Conservation (phyloP, 2,113 vertebrate genomes). For the Dasyornis broadbenti region DNA sequence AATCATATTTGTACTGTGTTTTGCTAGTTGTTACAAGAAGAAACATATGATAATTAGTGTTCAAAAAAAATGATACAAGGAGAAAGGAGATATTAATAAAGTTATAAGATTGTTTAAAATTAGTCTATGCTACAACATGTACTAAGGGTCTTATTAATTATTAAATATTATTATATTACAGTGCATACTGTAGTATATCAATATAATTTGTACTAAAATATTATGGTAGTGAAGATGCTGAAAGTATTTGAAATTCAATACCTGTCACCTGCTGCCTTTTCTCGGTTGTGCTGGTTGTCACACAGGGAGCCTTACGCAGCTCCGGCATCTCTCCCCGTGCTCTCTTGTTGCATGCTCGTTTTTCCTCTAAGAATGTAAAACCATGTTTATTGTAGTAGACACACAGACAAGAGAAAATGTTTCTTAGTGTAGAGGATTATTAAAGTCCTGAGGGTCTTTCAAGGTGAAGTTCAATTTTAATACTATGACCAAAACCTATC, state of each 20-base stretch:
- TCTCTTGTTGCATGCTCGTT: fast-evolving
- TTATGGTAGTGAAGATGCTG: not conserved
- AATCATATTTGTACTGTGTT: not conserved
- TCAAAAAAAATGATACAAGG: not conserved
- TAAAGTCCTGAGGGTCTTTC: not conserved
- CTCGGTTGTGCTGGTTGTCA: not conserved
- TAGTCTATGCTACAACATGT: not conserved
- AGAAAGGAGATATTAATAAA: not conserved
- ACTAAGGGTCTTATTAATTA: not conserved
- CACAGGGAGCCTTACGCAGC: fast-evolving
- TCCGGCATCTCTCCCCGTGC: fast-evolving
- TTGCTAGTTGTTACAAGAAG: not conserved
- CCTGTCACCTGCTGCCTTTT: not conserved
- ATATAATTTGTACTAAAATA: not conserved
- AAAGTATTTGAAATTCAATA: not conserved
- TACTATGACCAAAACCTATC: not conserved
- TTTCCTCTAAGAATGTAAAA: not conserved
- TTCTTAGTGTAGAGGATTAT: not conserved
- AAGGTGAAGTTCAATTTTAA: not conserved
- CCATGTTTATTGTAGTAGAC: not conserved
- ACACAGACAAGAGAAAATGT: not conserved
- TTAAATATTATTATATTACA: too few relatives aligned
- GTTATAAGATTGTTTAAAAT: not conserved
- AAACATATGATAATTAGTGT: fast-evolving
- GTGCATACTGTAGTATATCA: not conserved